Conservation (phyloP, 2,888 invertebrate species). For the Ophioninae sp. region DNA sequence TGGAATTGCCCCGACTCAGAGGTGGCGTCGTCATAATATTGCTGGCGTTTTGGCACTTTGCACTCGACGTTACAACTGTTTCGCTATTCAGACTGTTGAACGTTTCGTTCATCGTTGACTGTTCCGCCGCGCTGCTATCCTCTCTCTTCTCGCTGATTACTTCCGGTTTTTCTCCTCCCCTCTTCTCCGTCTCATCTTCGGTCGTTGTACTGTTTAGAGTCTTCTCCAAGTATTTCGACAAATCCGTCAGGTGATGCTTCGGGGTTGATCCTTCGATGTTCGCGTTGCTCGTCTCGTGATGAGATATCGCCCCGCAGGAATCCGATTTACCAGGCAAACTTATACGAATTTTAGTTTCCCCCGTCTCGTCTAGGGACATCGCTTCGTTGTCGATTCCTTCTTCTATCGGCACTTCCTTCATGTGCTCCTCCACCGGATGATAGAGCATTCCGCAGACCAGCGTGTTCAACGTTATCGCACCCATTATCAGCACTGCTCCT, state of each 20-base stretch:
- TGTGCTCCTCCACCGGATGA: constrained; percentile 91
- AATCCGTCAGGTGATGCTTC: constrained; percentile 85
- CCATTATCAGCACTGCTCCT: constrained; percentile 91
- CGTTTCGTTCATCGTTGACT: constrained; percentile 19
- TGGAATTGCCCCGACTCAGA: constrained; percentile 63
- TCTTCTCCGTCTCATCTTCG: constrained; percentile 73
- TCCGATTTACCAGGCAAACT: constrained; percentile 45
- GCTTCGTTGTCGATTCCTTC: constrained; percentile 79
- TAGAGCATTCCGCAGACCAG: constrained; percentile 91
- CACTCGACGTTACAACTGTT: not conserved
- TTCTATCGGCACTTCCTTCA: constrained; percentile 83
- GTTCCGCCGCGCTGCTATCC: constrained; percentile 17
- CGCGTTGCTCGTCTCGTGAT: constrained; percentile 85
- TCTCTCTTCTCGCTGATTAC: not conserved
- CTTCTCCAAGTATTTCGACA: constrained; percentile 85
- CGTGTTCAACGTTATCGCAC: constrained; percentile 90
- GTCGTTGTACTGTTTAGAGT: constrained; percentile 74
- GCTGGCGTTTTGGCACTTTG: constrained; percentile 21
- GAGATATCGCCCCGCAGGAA: constrained; percentile 40
- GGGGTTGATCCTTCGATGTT: constrained; percentile 90
- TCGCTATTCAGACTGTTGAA: constrained; percentile 42
- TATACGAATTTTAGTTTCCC: constrained; percentile 53
- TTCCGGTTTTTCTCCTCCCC: constrained; percentile 26
- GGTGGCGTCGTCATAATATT: constrained; percentile 50
- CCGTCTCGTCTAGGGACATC: constrained; percentile 72